phyloP scores from a whole-genome alignment of 2,113 vertebrate genomes.

The Platycercus adscitus region DNA sequence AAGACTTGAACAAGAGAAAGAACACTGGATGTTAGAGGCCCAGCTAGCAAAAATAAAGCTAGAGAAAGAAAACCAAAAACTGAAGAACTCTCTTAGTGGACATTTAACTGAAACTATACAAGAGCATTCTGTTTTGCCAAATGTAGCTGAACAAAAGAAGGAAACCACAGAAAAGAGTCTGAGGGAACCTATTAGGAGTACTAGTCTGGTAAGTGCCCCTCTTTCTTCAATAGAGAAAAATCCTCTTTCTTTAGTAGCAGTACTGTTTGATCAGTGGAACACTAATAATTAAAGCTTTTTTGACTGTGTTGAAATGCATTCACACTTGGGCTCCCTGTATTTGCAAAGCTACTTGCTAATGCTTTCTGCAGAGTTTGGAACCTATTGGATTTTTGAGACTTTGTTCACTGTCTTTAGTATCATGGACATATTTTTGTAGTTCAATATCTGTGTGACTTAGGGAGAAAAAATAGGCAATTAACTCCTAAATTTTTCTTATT shows the following conservation, averaged over 20 bases:
- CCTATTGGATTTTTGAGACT: background rate
- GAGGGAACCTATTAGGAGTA: conserved; percentile 75
- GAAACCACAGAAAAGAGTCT: conserved; percentile 65
- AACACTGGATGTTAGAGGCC: conserved; percentile 98
- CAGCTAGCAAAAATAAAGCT: conserved; percentile 94
- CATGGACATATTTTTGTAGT: background rate
- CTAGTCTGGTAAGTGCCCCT: conserved; percentile 83
- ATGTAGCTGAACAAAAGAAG: conserved; percentile 58
- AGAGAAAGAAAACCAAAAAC: conserved; percentile 92
- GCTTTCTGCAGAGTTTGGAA: background rate
- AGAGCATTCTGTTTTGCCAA: conserved; percentile 55
- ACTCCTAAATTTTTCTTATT: background rate
- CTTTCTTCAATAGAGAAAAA: background rate
- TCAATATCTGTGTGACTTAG: background rate
- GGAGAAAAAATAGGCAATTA: background rate
- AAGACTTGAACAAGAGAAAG: conserved; percentile 97
- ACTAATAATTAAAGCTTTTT: background rate
- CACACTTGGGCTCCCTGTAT: background rate
- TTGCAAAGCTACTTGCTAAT: background rate
- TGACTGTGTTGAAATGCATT: background rate
- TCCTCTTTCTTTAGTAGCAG: background rate
- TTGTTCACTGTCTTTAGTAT: background rate
- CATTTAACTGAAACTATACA: conserved; percentile 54
- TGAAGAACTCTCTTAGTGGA: conserved; percentile 67
- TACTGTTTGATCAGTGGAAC: conserved; percentile 14